Conservation (phyloP, 2,797 vertebrate genomes). For the Helicolenus hilgendorfi region DNA sequence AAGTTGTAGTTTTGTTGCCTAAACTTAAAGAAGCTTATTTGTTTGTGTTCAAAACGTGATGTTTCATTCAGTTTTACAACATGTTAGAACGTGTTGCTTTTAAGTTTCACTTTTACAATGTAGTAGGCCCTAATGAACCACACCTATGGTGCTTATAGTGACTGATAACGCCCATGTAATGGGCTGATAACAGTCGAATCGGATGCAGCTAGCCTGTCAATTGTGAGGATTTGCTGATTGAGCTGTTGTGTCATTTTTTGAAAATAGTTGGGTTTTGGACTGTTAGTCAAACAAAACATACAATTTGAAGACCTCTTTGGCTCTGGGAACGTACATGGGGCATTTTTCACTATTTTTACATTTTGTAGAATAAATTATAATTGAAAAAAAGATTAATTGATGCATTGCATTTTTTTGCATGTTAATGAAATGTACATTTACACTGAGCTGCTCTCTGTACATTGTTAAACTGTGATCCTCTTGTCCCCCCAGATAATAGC, state of each 20-base stretch:
- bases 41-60: too few relatives aligned
- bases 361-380: background rate
- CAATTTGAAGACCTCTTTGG: background rate
- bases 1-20: too few relatives aligned
- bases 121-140: too few relatives aligned
- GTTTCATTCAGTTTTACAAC: too few relatives aligned
- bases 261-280: background rate
- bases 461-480: background rate
- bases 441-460: background rate
- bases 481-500: constrained; percentile 94
- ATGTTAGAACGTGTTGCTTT: too few relatives aligned
- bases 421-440: background rate
- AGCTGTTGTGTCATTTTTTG: background rate
- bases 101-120: too few relatives aligned
- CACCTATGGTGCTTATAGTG: too few relatives aligned
- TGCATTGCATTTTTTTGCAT: background rate
- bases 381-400: fast-evolving
- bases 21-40: too few relatives aligned
- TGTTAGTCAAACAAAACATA: background rate
- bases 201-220: background rate
- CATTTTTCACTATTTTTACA: background rate
- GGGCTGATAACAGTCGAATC: fast-evolving
- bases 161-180: fast-evolving
- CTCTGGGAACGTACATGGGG: fast-evolving
- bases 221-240: background rate